phyloP scores from a whole-genome alignment of 2,113 vertebrate species.

The Myotis davidii region DNA sequence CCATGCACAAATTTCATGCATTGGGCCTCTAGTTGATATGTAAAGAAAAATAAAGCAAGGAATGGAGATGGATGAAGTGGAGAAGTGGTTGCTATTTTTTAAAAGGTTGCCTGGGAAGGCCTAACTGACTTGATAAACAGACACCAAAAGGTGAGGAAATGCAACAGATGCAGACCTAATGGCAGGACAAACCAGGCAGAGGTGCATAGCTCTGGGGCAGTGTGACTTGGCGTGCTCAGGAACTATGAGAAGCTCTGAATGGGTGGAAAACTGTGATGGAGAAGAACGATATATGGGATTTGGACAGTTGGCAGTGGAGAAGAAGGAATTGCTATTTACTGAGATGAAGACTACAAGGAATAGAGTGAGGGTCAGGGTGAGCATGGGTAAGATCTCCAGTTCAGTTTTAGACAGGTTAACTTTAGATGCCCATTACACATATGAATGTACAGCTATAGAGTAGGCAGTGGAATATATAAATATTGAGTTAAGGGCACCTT shows the following conservation, averaged over 20 bases:
- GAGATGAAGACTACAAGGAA: background rate
- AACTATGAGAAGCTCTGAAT: background rate
- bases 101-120: background rate
- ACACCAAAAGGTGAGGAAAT: background rate
- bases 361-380: background rate
- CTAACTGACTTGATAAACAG: background rate
- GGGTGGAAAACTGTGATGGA: background rate
- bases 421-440: background rate
- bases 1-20: too few species aligned
- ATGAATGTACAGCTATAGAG: background rate
- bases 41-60: background rate
- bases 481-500: background rate
- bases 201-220: background rate
- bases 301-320: background rate
- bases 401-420: slow-evolving; percentile 28
- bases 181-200: background rate
- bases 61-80: background rate
- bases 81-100: background rate
- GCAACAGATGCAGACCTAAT: background rate
- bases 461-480: background rate
- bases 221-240: background rate
- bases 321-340: background rate
- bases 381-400: background rate
- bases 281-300: background rate
- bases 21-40: background rate